Evolutionary conservation across 2,113 vertebrate species (phyloP).

Genomic region (Pseudopipra pipra): DNA sequence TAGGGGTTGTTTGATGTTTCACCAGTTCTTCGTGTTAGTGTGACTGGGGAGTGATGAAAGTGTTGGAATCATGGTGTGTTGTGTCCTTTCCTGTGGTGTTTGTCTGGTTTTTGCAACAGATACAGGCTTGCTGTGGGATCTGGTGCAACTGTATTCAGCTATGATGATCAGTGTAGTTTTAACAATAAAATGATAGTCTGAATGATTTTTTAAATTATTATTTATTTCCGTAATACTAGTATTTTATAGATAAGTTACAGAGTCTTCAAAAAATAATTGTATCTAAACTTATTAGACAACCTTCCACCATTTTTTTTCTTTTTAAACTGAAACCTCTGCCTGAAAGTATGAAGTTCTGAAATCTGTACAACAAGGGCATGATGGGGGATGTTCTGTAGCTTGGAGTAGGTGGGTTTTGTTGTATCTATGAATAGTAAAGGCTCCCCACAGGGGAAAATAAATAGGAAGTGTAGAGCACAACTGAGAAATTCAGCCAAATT

Average conservation of each 20-base stretch:
- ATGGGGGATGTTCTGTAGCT: background rate
- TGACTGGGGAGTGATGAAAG: background rate
- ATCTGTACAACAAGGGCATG: background rate
- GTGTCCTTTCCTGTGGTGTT: background rate
- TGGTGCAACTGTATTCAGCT: background rate
- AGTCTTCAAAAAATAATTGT: background rate
- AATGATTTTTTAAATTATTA: background rate
- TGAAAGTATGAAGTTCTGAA: background rate
- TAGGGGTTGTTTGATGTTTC: background rate
- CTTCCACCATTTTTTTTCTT: background rate
- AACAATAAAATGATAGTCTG: background rate
- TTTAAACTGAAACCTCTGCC: background rate
- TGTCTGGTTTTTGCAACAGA: background rate
- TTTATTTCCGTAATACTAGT: background rate
- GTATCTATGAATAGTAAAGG: background rate
- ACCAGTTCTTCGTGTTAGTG: background rate
- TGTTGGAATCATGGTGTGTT: background rate
- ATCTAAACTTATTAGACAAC: background rate
- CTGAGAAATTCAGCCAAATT: background rate
- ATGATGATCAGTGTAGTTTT: background rate
- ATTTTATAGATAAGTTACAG: background rate
- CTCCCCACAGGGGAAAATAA: background rate
- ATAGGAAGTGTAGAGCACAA: background rate
- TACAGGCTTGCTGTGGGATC: background rate
- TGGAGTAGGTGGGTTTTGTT: background rate